phyloP scores from a whole-genome alignment of 2,888 invertebrate species.

The Trilocha varians region DNA sequence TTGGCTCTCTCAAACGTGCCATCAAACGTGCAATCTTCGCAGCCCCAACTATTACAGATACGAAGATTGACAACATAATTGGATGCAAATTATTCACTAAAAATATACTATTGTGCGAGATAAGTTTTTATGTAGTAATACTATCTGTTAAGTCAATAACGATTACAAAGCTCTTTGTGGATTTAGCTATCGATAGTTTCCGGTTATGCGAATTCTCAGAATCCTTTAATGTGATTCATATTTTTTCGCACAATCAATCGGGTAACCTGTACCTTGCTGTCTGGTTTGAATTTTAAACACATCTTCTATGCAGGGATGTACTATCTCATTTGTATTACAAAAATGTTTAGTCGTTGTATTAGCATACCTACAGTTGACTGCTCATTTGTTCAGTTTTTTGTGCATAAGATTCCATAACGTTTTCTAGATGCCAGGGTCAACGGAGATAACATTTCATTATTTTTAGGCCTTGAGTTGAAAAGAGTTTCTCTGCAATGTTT shows the following conservation, averaged over 20 bases:
- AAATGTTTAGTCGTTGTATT: constrained; percentile 15
- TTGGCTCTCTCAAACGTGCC: constrained; percentile 33
- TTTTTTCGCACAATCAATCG: constrained; percentile 30
- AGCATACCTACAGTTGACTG: constrained; percentile 14
- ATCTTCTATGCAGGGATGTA: constrained; percentile 19
- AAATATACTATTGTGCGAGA: constrained; percentile 12
- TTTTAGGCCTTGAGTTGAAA: neutral
- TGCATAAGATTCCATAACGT: constrained; percentile 9
- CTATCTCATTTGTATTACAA: constrained; percentile 22
- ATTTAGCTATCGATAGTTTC: constrained; percentile 7
- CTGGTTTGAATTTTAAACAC: constrained; percentile 36
- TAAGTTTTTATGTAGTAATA: constrained; percentile 7
- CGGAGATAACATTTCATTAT: constrained; percentile 6
- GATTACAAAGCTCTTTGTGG: constrained; percentile 5
- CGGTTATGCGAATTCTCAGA: constrained; percentile 30
- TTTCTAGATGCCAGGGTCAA: constrained; percentile 11
- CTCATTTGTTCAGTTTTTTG: constrained; percentile 9
- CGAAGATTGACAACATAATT: constrained; percentile 27
- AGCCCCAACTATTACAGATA: constrained; percentile 22
- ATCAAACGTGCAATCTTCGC: constrained; percentile 35
- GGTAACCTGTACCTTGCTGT: constrained; percentile 25
- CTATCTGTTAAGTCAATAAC: constrained; percentile 1
- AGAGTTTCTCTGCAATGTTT: neutral
- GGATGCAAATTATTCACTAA: constrained; percentile 16
- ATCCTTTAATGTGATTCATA: constrained; percentile 45